Evolutionary conservation across 2,797 vertebrate genomes (phyloP).

Genomic region (Ambastaia sidthimunki): DNA sequence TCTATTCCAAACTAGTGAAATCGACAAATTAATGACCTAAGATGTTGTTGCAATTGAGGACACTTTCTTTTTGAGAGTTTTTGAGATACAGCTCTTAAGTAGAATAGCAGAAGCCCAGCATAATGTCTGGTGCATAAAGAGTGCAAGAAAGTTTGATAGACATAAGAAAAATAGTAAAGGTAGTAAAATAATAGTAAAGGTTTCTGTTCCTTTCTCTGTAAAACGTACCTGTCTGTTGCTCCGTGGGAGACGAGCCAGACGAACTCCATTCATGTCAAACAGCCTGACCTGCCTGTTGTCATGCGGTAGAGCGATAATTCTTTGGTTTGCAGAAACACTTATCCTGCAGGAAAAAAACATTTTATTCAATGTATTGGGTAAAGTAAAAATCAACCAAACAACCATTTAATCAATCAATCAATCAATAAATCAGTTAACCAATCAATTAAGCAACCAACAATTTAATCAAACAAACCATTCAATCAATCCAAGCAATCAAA

Average conservation of each 20-base stretch:
- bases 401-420: too few species aligned
- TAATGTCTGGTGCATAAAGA: neutral
- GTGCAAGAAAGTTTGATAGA: neutral
- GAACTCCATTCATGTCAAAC: constrained; percentile 95
- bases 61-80: too few species aligned
- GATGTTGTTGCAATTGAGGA: neutral
- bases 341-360: constrained; percentile 79
- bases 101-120: neutral
- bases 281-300: constrained; percentile 97
- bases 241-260: constrained; percentile 92
- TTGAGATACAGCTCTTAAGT: too few species aligned
- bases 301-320: constrained; percentile 95
- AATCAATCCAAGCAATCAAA: too few species aligned
- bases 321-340: constrained; percentile 93
- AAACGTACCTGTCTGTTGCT: constrained; percentile 92
- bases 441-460: too few species aligned
- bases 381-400: too few species aligned
- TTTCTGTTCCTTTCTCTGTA: neutral
- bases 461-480: too few species aligned
- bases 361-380: too few species aligned
- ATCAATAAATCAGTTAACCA: too few species aligned
- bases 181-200: neutral
- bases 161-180: neutral
- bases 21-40: too few species aligned
- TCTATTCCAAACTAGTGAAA: neutral